Base-by-base conservation (phyloP, 53 echinoderm and acorn worm genomes). In the Astropecten irregularis region DNA sequence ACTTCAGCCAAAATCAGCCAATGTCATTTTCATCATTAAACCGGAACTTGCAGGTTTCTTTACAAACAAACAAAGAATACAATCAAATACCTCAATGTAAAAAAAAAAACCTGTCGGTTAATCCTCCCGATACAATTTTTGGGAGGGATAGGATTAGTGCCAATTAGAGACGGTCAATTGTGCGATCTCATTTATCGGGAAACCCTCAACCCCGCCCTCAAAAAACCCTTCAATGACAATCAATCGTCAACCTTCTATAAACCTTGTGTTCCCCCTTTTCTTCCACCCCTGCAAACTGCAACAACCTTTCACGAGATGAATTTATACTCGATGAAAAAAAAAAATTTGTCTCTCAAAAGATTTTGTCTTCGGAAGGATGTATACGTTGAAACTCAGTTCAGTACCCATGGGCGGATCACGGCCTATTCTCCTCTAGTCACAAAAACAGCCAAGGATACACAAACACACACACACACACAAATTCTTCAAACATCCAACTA, bases 381-480 rank as follows among this genome's bases (percentile, higher is more conserved):
- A n/a, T n/a, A n/a, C n/a, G n/a, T n/a, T n/a, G n/a, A n/a, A n/a
- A n/a, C n/a, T n/a, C n/a, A n/a, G n/a, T n/a, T n/a, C n/a, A n/a
- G n/a, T 8, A 21, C 54, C 54, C 54, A 54, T 8, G 23, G 54
- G 54, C 54, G 25, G 54, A 23, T 54, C 25, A 3, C 21, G 5
- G 25, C n/a, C 8, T 54, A 4, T 54, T 54, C 25, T 54, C 54
- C 25, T 8, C 27, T 31, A 6, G n/a, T 52, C 34, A 19, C 34
- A 71, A 49, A n/a, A 49, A 49, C 71, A 15, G 34, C 50, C 71
- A 71, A 71, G 52, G 51, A 49, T 51, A 52, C 19, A 19, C 28
- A 71, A 71, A 71, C 71, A 71, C n/a, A n/a, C 50, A 51, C 3
- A 26, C 15, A 71, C 34, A 35, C n/a, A n/a, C n/a, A n/a, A n/a